Base-by-base conservation (phyloP, 2,888 invertebrate genomes). In the Oxystoma pomonae region DNA sequence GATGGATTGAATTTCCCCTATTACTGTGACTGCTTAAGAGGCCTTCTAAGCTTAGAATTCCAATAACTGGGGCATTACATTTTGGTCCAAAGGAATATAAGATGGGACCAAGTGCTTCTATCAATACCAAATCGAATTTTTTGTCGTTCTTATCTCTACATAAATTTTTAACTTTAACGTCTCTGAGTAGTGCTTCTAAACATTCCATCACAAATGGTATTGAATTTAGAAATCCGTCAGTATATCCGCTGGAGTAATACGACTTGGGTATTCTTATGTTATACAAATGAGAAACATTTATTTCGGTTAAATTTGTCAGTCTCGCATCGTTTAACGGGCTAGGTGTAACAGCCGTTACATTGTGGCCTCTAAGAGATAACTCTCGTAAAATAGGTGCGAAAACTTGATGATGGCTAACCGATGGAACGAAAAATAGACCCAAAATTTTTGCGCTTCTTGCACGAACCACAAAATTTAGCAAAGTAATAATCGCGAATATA, bases 311-410 rank as follows among this genome's bases (percentile, higher is more conserved):
- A 2, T 35, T 35, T 35, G 65, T 65, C 58, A 77, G 63, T 1
- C 61, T 52, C 1, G 69, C 63, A 61, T 76, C 73, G 17, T 71
- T 73, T 17, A 76, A 57, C 5, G 77, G 77, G 66, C 72, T 66
- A 1, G 76, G 71, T 1, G 76, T 75, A 20, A 77, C 62, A 0
- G 75, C 73, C 12, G 70, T 71, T 0, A 77, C 73, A 59, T 74
- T 18, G 61, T 77, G 77, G 2, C 77, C 77, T 12, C 35, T 3
- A 7, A 35, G 12, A 7, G 35, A 35, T 12, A 35, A 12, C 12
- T 35, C 35, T 35, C 12, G 3, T 7, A 35, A 35, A 3, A 35
- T 35, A 7, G 35, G 12, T 7, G 12, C 3, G 12, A 35, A 35
- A 3, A 35, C 35, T 35, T 35, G 35, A 7, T 35, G 35, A 35